phyloP scores from a whole-genome alignment of 2,888 invertebrate species.

The Melangyna quadrimaculata region DNA sequence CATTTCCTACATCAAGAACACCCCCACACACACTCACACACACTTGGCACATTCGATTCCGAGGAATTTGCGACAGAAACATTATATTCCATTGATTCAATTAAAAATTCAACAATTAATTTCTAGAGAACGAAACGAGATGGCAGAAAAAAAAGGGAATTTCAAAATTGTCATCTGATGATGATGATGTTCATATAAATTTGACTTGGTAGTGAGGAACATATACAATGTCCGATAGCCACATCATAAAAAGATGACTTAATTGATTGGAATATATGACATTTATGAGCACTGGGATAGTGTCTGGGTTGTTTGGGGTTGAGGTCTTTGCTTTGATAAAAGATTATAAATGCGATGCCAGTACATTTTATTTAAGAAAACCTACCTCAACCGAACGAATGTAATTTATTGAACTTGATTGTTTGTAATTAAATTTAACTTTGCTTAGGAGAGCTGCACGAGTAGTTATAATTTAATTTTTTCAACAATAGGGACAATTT shows the following conservation, averaged over 20 bases:
- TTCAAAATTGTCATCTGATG: constrained; percentile 4
- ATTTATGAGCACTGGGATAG: not conserved
- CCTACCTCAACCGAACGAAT: constrained; percentile 9
- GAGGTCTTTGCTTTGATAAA: constrained; percentile 5
- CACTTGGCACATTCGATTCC: constrained; percentile 7
- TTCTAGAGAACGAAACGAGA: not conserved
- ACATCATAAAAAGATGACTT: not conserved
- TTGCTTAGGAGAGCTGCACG: not conserved
- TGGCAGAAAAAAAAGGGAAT: not conserved
- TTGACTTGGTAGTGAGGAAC: not conserved
- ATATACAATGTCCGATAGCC: not conserved
- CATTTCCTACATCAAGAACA: constrained; percentile 1
- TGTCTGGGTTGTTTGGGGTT: constrained; percentile 26
- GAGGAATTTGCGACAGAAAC: constrained; percentile 55
- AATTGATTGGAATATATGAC: not conserved
- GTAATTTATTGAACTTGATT: constrained; percentile 21
- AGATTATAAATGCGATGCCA: constrained; percentile 11
- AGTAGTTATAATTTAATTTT: not conserved
- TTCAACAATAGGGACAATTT: not conserved
- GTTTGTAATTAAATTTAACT: not conserved
- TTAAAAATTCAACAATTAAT: constrained; percentile 55
- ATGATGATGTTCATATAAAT: not conserved
- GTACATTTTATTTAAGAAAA: constrained; percentile 29
- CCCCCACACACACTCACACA: not conserved
- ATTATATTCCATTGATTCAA: constrained; percentile 54